Base-by-base conservation (phyloP, 2,888 invertebrate genomes). In the Lasioglossum oenotherae region DNA sequence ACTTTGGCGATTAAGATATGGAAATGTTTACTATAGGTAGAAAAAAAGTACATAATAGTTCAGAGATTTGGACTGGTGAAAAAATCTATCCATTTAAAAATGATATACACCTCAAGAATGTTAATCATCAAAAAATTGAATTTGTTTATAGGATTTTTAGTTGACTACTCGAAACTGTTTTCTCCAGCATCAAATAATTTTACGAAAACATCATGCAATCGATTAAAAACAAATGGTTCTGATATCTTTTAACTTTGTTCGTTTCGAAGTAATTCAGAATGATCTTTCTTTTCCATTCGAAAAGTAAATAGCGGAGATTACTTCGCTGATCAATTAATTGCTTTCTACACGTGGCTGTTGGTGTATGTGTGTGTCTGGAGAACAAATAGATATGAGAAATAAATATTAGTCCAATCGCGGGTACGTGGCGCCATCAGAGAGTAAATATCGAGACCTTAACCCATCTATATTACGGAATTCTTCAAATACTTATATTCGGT, bases 401-500 rank as follows among this genome's bases (percentile, higher is more conserved):
- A 77, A 77, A 73, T 77, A 72, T 77, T 76, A 46, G 49, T n/a
- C 46, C 64, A 46, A 67, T 64, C 41, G 44, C 38, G 72, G 44
- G 35, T 31, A 35, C 44, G 31, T 16, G 67, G 64, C 69, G 41
- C 53, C 69, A 74, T 74, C 74, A 19, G 38, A 71, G 53, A 73
- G 49, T 74, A 78, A 77, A 74, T 76, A 81, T 44, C n/a, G 57
- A 67, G 57, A 78, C 41, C 49, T 46, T 8, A 19, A n/a, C 10
- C 38, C 72, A 27, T 3, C 60, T 71, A 71, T 72, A 75, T 81
- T 64, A 60, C 41, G 35, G 64, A 67, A 71, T 78, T 81, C 78
- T 57, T 69, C 72, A 86, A 88, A 72, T 83, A 85, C 67, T 77
- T 69, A 72, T 86, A 57, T 46, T 27, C 35, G 67, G 69, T 72